Evolutionary conservation across 2,113 vertebrate species (phyloP), one percentile per base, ranked within the genome.

Genomic region (Uropsilus gracilis): DNA sequence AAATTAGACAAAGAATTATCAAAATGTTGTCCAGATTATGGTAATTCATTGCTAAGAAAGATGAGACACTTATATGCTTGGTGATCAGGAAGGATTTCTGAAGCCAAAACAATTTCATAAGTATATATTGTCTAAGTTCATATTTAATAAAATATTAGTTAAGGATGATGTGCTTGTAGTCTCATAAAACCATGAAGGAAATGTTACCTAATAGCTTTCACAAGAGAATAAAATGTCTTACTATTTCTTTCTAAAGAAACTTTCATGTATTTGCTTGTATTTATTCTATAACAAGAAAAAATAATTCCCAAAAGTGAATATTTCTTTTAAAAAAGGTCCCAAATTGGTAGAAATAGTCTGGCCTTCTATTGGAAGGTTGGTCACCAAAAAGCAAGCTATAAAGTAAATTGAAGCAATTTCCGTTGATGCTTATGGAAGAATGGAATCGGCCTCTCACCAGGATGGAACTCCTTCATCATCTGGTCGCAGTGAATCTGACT

Each of bases 81-180:
- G 28, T 73, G 18, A n/a, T 30, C 50, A 83, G 20, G 18, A 94
- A 93, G 8, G 14, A 39, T 68, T 57, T 93, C 46, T 63, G 44
- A 95, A 66, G 13, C 22, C 76, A 68, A 44, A 57, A 10, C 6
- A 37, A 42, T 68, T 82, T 94, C 12, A 73, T 46, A 30, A 73
- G 17, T 34, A 71, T 87, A 68, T 24, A n/a, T 73, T 55, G 7
- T 28, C 0, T 75, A 80, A 77, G 71, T 26, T 28, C 26, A 34
- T 81, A 84, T 64, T 91, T 84, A 90, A 63, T 89, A 86, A 89
- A 94, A 64, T 88, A 92, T 32, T 71, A 86, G 28, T 80, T 16
- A 93, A 87, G 77, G 71, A 75, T 50, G 57, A 18, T 59, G 34
- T 66, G 12, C 57, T 82, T 73, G 0, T 63, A 39, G 55, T 78